These are phyloP conservation scores for Polyodon spathula DNA, from an alignment of 2,113 vertebrate genomes.

Conservation along the genomic window DNA sequence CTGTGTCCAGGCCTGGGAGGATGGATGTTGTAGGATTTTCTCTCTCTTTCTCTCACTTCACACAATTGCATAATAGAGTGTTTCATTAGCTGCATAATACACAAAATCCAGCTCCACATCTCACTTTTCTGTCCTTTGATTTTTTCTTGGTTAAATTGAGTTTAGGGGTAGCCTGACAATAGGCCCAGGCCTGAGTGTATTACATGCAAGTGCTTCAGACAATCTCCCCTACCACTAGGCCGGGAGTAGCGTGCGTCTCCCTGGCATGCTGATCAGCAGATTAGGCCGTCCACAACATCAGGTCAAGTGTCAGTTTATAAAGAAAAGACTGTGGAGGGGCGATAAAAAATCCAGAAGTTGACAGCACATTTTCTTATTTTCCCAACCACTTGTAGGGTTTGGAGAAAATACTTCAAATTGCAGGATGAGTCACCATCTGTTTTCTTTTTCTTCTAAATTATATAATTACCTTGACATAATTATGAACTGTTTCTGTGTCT, in stretches of 20 bases:
- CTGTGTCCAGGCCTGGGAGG: slow-evolving; percentile 33
- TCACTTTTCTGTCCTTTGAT: slow-evolving; percentile 15
- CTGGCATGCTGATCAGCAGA: slow-evolving; percentile 66
- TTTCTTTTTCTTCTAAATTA: neutral
- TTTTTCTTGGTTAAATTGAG: slow-evolving; percentile 17
- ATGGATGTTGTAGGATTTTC: slow-evolving; percentile 8
- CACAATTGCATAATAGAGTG: slow-evolving; percentile 14
- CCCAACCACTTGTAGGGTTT: slow-evolving; percentile 23
- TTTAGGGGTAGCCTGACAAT: slow-evolving; percentile 27
- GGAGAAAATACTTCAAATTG: neutral
- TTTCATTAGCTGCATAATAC: slow-evolving; percentile 13
- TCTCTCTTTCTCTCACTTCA: neutral
- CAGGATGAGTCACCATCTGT: neutral
- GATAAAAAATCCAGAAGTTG: slow-evolving; percentile 23
- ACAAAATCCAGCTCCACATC: slow-evolving; percentile 9
- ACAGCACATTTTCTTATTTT: slow-evolving; percentile 11
- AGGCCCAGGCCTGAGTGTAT: slow-evolving; percentile 30
- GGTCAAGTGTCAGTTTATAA: slow-evolving; percentile 48
- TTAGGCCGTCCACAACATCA: slow-evolving; percentile 38
- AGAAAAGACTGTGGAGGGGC: slow-evolving; percentile 32
- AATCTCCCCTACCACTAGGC: slow-evolving; percentile 36
- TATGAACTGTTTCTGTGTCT: too few relatives aligned
- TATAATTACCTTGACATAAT: too few relatives aligned
- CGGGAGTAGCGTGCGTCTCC: slow-evolving; percentile 22
- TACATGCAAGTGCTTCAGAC: slow-evolving; percentile 42